Base-by-base conservation (phyloP, 1,140 invertebrate genomes). In the Orchesella cincta region DNA sequence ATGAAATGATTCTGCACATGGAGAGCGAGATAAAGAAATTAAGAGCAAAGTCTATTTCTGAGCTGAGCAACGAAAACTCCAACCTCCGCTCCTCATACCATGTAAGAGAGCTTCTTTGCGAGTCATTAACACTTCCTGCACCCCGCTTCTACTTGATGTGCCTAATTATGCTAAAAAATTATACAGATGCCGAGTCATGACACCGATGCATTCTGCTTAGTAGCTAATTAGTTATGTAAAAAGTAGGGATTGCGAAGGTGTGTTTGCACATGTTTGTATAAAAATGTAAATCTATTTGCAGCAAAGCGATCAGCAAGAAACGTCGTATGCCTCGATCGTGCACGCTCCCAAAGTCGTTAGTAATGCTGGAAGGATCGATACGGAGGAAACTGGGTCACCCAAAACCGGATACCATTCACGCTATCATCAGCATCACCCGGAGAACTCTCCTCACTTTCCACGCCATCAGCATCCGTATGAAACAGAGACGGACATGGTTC, bases 11-110 rank as follows among this genome's bases (percentile, higher is more conserved):
- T 18, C n/a, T 67, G 5, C 51, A 77, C 67, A 29, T 80, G 31
- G 79, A 80, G n/a, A 31, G 57, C 14, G 79, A 80, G 72, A 35
- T 80, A 16, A 31, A 46, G 26, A 62, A 74, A 23, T 39, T 76
- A 29, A 36, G 62, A 20, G 76, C 76, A 1, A 77, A 74, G 33
- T 54, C 78, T 34, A 72, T 75, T 20, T 77, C 76, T 14, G 76
- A 77, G 31, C 35, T 74, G 35, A 77, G 72, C 26, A 73, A 57
- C 31, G 76, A 73, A 29, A 72, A 77, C 31, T 57, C 46, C n/a
- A 77, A 62, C 64, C 70, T 71, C 29, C 76, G 76, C 23, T 54
- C 52, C 8, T 67, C 62, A 33, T 67, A 67, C 62, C 62, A 67
- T 18, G 62, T 67, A 67, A 8, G 26, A 46, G 20, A 12, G 39